phyloP scores from a whole-genome alignment of 92 coral and sea anemone species.

The Palythoa grandis region DNA sequence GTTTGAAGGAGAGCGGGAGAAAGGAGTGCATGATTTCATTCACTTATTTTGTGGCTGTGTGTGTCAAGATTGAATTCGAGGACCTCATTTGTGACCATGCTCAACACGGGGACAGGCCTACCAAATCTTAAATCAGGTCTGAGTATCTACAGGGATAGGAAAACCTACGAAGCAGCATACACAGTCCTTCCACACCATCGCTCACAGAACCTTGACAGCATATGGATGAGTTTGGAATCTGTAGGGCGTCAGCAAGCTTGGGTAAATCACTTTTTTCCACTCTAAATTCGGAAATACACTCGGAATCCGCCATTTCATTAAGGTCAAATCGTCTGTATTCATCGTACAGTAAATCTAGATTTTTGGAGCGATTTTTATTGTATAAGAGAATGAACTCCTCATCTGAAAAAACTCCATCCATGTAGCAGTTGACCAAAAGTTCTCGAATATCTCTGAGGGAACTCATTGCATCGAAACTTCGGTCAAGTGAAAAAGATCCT shows the following conservation, averaged over 20 bases:
- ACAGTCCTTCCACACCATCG: conserved; percentile 58
- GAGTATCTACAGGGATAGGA: conserved; percentile 59
- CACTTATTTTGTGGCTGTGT: conserved; percentile 36
- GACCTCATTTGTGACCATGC: conserved; percentile 53
- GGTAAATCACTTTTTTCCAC: conserved; percentile 56
- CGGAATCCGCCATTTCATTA: conserved; percentile 50
- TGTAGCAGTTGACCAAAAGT: conserved; percentile 17
- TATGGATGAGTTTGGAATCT: conserved; percentile 41
- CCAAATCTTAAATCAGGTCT: conserved; percentile 59
- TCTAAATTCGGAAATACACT: conserved; percentile 53
- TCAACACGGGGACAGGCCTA: conserved; percentile 57
- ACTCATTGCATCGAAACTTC: neutral
- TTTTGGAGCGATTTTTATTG: conserved; percentile 54
- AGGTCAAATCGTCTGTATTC: conserved; percentile 40
- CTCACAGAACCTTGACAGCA: conserved; percentile 55
- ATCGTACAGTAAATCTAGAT: conserved; percentile 52
- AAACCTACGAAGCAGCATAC: conserved; percentile 48
- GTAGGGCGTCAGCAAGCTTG: conserved; percentile 51
- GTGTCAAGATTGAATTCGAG: conserved; percentile 31
- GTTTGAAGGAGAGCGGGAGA: conserved; percentile 22
- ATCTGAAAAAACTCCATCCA: conserved; percentile 38
- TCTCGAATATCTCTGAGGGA: neutral
- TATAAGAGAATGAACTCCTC: conserved; percentile 55
- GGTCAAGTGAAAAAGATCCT: neutral
- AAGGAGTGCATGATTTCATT: conserved; percentile 39